A percentile compares a stretch with the other conserved stretches of the same genome.
These are phyloP conservation scores for Alauda arvensis DNA, from an alignment of 2,797 vertebrate genomes.

Conservation along the genomic window DNA sequence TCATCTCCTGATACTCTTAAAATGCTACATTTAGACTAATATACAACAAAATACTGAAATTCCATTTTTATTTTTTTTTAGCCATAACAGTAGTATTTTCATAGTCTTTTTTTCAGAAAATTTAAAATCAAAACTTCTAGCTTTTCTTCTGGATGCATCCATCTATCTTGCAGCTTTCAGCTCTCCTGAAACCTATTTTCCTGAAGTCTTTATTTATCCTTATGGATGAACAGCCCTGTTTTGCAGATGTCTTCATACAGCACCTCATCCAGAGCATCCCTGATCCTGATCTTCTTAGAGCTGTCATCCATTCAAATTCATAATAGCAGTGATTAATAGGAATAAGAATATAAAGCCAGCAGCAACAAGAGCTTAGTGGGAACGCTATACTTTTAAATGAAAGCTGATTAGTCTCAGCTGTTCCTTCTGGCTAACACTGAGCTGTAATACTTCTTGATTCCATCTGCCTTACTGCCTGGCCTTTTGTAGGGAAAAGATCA, in stretches of 20 bases:
- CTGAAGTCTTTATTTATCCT: not conserved
- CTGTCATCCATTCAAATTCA: not conserved
- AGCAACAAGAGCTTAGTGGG: conserved; percentile 32
- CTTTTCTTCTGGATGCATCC: not conserved
- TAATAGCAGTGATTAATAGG: not conserved
- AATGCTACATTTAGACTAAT: not conserved
- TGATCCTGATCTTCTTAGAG: not conserved
- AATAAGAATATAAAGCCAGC: not conserved
- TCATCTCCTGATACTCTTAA: not conserved
- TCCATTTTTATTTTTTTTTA: not conserved
- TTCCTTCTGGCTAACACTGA: not conserved
- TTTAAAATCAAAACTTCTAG: not conserved
- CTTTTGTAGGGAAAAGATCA: not conserved
- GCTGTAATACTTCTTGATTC: not conserved
- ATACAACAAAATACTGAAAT: not conserved
- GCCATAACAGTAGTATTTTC: not conserved
- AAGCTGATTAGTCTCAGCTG: conserved; percentile 44
- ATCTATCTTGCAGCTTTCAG: not conserved
- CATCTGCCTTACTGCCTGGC: not conserved
- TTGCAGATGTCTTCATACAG: not conserved
- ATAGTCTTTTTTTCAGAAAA: not conserved
- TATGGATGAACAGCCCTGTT: not conserved
- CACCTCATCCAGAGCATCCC: not conserved
- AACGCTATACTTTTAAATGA: not conserved
- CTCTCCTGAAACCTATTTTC: not conserved